Conservation (phyloP, 2,888 invertebrate species). For the Ophioninae sp. region DNA sequence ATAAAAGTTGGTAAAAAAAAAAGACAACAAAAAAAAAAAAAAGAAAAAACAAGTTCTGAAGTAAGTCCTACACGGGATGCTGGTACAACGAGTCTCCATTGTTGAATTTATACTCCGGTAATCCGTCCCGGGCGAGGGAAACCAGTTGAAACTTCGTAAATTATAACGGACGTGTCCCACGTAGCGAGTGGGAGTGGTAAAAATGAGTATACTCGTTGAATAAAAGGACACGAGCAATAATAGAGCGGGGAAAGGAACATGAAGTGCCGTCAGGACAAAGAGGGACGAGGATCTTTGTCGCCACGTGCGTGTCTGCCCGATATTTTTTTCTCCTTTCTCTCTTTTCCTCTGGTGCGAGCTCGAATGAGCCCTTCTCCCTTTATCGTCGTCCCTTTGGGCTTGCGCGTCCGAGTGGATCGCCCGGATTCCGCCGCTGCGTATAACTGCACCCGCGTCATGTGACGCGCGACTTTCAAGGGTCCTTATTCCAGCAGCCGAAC, state of each 20-base stretch:
- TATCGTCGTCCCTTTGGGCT: slow-evolving; percentile 25
- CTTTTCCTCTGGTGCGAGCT: slow-evolving; percentile 51
- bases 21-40: neutral
- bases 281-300: slow-evolving; percentile 66
- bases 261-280: slow-evolving; percentile 51
- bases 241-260: slow-evolving; percentile 12
- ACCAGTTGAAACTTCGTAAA: slow-evolving; percentile 44
- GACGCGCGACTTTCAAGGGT: slow-evolving; percentile 49
- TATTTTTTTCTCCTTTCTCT: slow-evolving; percentile 56
- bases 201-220: slow-evolving; percentile 39
- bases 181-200: slow-evolving; percentile 51
- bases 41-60: neutral
- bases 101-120: slow-evolving; percentile 9
- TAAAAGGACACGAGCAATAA: slow-evolving; percentile 41
- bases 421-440: slow-evolving; percentile 26
- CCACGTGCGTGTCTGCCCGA: slow-evolving; percentile 64
- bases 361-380: neutral
- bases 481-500: slow-evolving; percentile 47
- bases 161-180: slow-evolving; percentile 18
- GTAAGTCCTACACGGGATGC: neutral
- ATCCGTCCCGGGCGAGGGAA: slow-evolving; percentile 21
- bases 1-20: no score
- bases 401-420: slow-evolving; percentile 20
- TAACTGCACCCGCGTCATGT: slow-evolving; percentile 52
- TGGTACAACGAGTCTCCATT: slow-evolving; percentile 1